phyloP scores from a whole-genome alignment of 2,797 vertebrate genomes.

The Spinibarbus caldwelli region DNA sequence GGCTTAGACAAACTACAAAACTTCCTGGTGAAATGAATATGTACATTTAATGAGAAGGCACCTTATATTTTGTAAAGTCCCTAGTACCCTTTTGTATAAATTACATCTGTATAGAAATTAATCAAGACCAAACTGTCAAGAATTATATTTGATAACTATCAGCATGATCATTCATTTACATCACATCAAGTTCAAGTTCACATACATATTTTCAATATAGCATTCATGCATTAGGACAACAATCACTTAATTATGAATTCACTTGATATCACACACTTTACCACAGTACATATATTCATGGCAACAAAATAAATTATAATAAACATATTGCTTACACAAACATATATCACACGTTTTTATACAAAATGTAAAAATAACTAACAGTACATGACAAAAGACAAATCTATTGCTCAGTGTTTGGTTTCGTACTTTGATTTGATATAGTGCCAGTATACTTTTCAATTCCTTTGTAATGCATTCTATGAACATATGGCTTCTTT shows the following conservation, averaged over 20 bases:
- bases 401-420: background rate
- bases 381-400: background rate
- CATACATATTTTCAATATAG: slow-evolving; percentile 18
- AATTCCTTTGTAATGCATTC: background rate
- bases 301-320: too few relatives aligned
- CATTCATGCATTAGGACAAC: slow-evolving; percentile 55
- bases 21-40: too few relatives aligned
- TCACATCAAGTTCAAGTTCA: background rate
- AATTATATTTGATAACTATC: too few relatives aligned
- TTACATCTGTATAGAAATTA: too few relatives aligned
- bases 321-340: too few relatives aligned
- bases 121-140: too few relatives aligned
- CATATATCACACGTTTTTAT: too few relatives aligned
- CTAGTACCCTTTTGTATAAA: too few relatives aligned
- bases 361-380: too few relatives aligned
- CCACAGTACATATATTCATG: background rate
- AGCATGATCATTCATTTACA: background rate
- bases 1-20: too few relatives aligned
- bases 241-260: background rate
- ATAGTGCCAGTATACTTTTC: slow-evolving; percentile 11
- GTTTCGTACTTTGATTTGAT: background rate
- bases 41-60: too few relatives aligned
- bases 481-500: slow-evolving; percentile 37
- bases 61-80: too few relatives aligned
- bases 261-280: slow-evolving; percentile 28